Evolutionary conservation across 1,140 invertebrate species (phyloP), one percentile per base, ranked within the genome.

Genomic region (Conus betulinus): DNA sequence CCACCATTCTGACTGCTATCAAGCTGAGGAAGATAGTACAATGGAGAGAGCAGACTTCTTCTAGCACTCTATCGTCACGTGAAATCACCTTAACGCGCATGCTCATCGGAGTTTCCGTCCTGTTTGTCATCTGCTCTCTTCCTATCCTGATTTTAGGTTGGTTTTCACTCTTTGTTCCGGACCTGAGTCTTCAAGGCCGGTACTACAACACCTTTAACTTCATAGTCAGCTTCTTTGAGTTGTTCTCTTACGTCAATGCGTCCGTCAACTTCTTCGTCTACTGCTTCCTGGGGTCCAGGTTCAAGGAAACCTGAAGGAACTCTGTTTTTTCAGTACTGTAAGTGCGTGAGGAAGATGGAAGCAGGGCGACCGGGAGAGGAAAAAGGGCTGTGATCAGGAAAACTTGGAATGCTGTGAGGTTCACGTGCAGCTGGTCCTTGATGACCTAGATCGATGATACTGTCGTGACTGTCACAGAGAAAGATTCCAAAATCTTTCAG

Each of bases 221-320:
- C n/a, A 5, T 85, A 3, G 10, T 71, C 63, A 67, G 25, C 11
- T 25, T 85, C 57, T 17, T 25, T 11, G 15, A 39, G 25, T n/a
- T 67, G 57, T 53, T 5, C 57, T 67, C 57, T 39, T 85, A 27
- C 60, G 5, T 85, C 84, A 51, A 51, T 25, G 55, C 57, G 13
- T 67, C 84, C 51, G n/a, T 67, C 60, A 85, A 85, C 60, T 85
- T 85, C 63, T 85, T 85, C 67, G 60, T 85, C 27, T 85, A 85
- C 84, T 63, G 10, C 51, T 27, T n/a, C 17, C 13, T 67, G 57
- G 84, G 84, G 11, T 39, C 84, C 84, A 85, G 39, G 27, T 85
- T 85, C 39, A 85, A 55, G 57, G 84, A 67, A 13, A 85, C 84
- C 57, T 85, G n/a, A 53, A 51, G 17, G 17, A 82, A 7, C 39